Base-by-base conservation (phyloP, 2,113 vertebrate genomes). In the Hippolais icterina region DNA sequence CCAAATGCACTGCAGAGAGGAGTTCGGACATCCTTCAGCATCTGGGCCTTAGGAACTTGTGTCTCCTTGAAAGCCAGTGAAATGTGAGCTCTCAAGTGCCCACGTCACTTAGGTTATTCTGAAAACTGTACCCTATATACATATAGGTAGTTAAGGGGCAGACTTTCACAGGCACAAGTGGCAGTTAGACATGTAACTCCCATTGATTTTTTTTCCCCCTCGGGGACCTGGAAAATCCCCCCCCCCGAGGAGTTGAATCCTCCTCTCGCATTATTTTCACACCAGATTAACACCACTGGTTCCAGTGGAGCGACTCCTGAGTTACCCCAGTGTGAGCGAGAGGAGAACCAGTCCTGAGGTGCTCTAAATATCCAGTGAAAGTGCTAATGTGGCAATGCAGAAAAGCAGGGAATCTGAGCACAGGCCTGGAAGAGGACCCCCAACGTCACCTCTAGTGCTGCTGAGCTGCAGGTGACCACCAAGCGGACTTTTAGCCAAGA, bases 161-260 rank as follows among this genome's bases (percentile, higher is more conserved):
- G 95, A 96, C 95, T 96, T 96, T 96, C 96, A 95, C 96, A 97
- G 96, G 96, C 96, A 97, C 96, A 97, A 94, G 96, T 95, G 96
- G 96, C 96, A 97, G 96, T 97, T 96, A 96, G 75, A 96, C 95
- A 96, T 95, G 94, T 97, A 97, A 97, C 95, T 97, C 96, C 96
- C 95, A 97, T 96, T 87, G 93, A 93, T 77, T 93, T 93, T 33
- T 61, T 87, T 88, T 71, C 95, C 95, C 96, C 94, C 91, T 95
- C 83, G 77, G 95, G 96, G 93, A 91, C 95, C 94, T 94, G 94
- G 93, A 95, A 97, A 97, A 93, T 80, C 65, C 70, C 70, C 60
- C 77, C 63, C 49, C 75, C 80, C 68, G 85, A 97, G 95, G 96
- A 96, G 84, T 86, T 96, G 94, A 93, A 96, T 96, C 94, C 92